phyloP scores from a whole-genome alignment of 2,888 invertebrate species.

The Euproctis similis region DNA sequence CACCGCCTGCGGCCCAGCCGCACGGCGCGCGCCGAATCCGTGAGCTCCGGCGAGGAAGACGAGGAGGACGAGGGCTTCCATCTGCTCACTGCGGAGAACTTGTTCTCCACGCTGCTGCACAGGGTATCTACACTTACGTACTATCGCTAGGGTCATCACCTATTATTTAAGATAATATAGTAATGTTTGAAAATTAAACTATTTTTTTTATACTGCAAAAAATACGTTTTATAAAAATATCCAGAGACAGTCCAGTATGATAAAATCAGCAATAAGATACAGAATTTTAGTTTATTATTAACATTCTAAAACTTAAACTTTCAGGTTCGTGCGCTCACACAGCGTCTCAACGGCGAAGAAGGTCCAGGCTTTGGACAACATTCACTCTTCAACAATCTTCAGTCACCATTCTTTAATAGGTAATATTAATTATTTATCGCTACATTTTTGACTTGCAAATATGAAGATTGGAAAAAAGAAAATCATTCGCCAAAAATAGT shows the following conservation, averaged over 20 bases:
- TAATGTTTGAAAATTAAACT: too few species aligned
- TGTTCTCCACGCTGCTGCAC: constrained; percentile 90
- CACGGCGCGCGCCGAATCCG: constrained; percentile 85
- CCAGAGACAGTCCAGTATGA: too few species aligned
- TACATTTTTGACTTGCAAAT: constrained; percentile 13
- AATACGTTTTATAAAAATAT: too few species aligned
- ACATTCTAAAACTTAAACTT: constrained; percentile 3
- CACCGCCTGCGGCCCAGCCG: constrained; percentile 82
- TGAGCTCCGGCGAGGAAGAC: constrained; percentile 91
- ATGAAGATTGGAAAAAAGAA: too few species aligned
- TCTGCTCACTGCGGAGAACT: constrained; percentile 91
- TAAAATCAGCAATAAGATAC: too few species aligned
- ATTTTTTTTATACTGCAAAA: too few species aligned
- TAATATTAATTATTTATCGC: constrained; percentile 17
- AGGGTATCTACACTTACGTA: constrained; percentile 82
- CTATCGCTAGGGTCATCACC: too few species aligned
- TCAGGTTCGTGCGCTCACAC: constrained; percentile 88
- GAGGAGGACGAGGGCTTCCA: constrained; percentile 94
- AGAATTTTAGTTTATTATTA: neutral
- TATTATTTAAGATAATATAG: too few species aligned
- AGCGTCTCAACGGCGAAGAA: constrained; percentile 89
- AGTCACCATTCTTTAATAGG: constrained; percentile 73
- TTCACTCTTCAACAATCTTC: constrained; percentile 69
- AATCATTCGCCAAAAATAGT: too few species aligned
- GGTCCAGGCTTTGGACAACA: constrained; percentile 73